Evolutionary conservation across 1,140 invertebrate species (phyloP).

Genomic region (Odontomachus brunneus): DNA sequence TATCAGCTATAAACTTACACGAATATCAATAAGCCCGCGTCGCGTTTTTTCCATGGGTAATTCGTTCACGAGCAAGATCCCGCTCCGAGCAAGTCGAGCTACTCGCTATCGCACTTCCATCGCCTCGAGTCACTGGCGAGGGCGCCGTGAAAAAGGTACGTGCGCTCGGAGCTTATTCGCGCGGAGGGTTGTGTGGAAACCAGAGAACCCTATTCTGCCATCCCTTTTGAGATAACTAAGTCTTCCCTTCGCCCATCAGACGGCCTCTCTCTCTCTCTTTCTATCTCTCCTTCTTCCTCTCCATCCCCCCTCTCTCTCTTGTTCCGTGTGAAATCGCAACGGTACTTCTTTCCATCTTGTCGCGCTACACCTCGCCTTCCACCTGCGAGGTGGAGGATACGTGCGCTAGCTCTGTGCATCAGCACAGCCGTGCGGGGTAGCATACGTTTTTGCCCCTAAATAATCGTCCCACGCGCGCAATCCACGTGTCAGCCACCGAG

Average conservation of each 20-base stretch:
- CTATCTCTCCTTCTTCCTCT: too few species aligned
- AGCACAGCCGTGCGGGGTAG: conserved; percentile 16
- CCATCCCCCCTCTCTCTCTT: neutral
- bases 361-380: neutral
- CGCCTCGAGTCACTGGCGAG: conserved; percentile 26
- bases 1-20: neutral
- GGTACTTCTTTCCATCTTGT: conserved; percentile 37
- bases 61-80: conserved; percentile 9
- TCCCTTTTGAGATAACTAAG: conserved; percentile 72
- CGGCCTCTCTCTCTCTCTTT: conserved; percentile 32
- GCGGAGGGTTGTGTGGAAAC: conserved; percentile 51
- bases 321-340: neutral
- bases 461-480: conserved; percentile 62
- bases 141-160: conserved; percentile 62
- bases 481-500: conserved; percentile 15
- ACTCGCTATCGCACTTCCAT: conserved; percentile 49
- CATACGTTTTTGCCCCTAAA: conserved; percentile 61
- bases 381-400: neutral
- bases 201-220: conserved; percentile 65
- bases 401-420: neutral
- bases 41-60: conserved; percentile 6
- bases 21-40: conserved; percentile 1
- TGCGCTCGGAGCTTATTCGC: conserved; percentile 49
- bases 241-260: conserved; percentile 66
- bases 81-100: conserved; percentile 17